Percentiles rank a stretch among this genome's conserved stretches.
These are phyloP conservation scores for Brachypteracias leptosomus DNA, from an alignment of 2,113 vertebrate species.

Conservation along the genomic window DNA sequence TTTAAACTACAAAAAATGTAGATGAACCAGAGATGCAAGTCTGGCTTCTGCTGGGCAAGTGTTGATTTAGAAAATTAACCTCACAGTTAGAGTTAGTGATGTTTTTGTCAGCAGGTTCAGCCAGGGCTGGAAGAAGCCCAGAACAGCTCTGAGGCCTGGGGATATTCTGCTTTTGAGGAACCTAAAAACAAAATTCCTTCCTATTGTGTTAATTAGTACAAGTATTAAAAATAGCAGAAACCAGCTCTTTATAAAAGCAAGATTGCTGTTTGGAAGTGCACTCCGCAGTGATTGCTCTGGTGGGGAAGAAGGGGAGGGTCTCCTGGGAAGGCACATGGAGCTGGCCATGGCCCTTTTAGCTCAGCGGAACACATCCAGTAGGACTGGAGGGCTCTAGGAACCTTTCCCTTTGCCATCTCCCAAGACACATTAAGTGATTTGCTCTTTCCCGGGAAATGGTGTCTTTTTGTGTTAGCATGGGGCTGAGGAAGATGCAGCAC, in stretches of 20 bases:
- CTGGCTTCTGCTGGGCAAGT: background rate
- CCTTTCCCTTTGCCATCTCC: fast-evolving
- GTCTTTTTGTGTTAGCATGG: background rate
- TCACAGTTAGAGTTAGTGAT: background rate
- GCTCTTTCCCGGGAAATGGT: background rate
- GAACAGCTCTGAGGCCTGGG: background rate
- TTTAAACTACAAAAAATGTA: background rate
- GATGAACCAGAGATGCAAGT: background rate
- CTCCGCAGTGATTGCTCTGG: background rate
- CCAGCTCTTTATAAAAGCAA: background rate
- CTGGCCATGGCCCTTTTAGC: background rate
- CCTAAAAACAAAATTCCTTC: background rate
- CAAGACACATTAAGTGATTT: background rate
- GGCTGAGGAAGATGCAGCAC: background rate
- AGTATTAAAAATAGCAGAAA: background rate
- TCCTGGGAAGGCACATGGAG: fast-evolving
- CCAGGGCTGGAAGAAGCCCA: background rate
- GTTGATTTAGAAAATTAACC: background rate
- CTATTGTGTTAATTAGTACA: background rate
- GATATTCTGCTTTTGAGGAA: background rate
- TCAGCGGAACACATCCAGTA: fast-evolving
- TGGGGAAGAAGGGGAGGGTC: background rate
- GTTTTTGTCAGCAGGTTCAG: background rate
- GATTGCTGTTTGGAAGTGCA: background rate
- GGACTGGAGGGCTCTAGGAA: background rate